These are phyloP conservation scores for Nomia melanderi DNA, from an alignment of 1,140 invertebrate species.

Conservation along the genomic window DNA sequence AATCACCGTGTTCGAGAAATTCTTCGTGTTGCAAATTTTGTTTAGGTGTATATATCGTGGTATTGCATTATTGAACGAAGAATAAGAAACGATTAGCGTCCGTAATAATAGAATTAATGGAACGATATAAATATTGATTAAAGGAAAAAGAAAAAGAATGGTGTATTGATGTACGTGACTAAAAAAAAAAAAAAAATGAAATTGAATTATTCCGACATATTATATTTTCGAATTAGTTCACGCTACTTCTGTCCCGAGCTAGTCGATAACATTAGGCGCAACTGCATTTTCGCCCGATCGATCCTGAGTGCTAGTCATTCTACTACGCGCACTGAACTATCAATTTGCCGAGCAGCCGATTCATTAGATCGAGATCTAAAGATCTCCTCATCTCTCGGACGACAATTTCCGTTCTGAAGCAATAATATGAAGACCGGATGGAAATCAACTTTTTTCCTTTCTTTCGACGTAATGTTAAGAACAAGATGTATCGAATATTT, in stretches of 20 bases:
- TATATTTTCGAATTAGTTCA: conserved; percentile 26
- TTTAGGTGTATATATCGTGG: conserved; percentile 37
- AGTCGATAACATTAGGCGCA: conserved; percentile 43
- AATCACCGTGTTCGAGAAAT: conserved; percentile 11
- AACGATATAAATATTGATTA: conserved; percentile 14
- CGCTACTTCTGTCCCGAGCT: conserved; percentile 20
- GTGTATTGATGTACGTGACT: conserved; percentile 37
- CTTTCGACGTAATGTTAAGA: conserved; percentile 55
- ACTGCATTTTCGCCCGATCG: conserved; percentile 40
- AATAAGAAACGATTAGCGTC: conserved; percentile 40
- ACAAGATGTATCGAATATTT: conserved; percentile 61
- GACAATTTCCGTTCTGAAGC: conserved; percentile 32
- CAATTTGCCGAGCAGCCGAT: conserved; percentile 34
- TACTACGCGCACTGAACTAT: conserved; percentile 35
- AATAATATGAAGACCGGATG: conserved; percentile 24
- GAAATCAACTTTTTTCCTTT: conserved; percentile 15
- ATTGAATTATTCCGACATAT: conserved; percentile 16
- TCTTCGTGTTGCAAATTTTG: conserved; percentile 36
- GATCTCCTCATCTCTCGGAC: conserved; percentile 9
- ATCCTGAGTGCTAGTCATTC: conserved; percentile 48
- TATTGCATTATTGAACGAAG: conserved; percentile 22
- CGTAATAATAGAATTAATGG: conserved; percentile 24
- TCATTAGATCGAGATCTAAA: conserved; percentile 32
- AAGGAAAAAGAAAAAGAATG: conserved; percentile 2
- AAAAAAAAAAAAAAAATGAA: conserved; percentile 26